Conservation (phyloP, 2,888 invertebrate genomes). For the Lasioglossum morio region DNA sequence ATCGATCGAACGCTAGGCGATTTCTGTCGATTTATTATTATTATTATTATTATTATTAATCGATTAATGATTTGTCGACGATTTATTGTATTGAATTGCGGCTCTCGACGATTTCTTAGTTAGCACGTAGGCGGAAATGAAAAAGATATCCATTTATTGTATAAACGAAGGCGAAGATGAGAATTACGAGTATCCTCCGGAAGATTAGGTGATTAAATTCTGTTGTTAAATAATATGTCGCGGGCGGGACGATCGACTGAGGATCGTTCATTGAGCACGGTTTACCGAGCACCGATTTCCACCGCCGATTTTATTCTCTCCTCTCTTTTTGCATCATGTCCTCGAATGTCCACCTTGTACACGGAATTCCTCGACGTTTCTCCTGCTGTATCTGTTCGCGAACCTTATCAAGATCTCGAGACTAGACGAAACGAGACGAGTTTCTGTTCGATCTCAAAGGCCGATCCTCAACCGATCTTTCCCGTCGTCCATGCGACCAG, state of each 20-base stretch:
- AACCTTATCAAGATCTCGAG: neutral
- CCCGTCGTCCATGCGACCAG: slow-evolving; percentile 80
- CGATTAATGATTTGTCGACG: slow-evolving; percentile 31
- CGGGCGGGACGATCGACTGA: slow-evolving; percentile 78
- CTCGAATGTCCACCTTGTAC: neutral
- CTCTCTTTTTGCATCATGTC: neutral
- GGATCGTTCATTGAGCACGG: slow-evolving; percentile 67
- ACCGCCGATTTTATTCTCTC: neutral
- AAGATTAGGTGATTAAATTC: slow-evolving; percentile 81
- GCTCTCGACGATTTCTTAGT: slow-evolving; percentile 68
- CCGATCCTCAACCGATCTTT: slow-evolving; percentile 74
- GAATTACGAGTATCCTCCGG: slow-evolving; percentile 78
- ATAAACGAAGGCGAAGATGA: slow-evolving; percentile 73
- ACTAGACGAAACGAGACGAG: neutral
- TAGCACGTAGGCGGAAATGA: slow-evolving; percentile 71
- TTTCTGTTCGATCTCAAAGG: slow-evolving; percentile 21
- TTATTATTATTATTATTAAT: slow-evolving; percentile 18
- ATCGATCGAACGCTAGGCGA: slow-evolving; percentile 53
- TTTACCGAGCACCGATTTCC: neutral
- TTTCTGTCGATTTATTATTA: slow-evolving; percentile 59
- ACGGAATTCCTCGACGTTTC: slow-evolving; percentile 4
- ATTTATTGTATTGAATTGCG: slow-evolving; percentile 57
- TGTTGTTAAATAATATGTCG: slow-evolving; percentile 84
- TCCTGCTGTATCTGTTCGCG: neutral
- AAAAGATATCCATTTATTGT: slow-evolving; percentile 81